Conservation (phyloP, 2,797 vertebrate genomes). For the Notolabrus celidotus region DNA sequence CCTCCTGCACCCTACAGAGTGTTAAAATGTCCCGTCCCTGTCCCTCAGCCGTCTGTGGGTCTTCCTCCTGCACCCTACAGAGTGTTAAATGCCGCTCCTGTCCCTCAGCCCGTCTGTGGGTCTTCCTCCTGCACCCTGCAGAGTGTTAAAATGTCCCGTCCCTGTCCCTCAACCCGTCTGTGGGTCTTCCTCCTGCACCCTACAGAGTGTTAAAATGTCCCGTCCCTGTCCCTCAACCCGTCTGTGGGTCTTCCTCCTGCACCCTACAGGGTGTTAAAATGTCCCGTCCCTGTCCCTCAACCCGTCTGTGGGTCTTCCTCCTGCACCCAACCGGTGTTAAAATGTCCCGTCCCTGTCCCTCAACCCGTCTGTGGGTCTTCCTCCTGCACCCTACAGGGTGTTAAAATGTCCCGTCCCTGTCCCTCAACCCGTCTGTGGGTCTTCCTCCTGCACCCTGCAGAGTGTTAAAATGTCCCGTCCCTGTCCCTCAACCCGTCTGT, state of each 20-base stretch:
- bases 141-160: background rate
- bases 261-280: background rate
- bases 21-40: background rate
- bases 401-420: background rate
- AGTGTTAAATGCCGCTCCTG: background rate
- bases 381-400: no score
- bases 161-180: background rate
- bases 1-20: no score
- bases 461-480: background rate
- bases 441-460: background rate
- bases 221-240: background rate
- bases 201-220: background rate
- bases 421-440: no score
- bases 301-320: no score
- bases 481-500: background rate
- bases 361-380: no score
- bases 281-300: background rate
- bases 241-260: no score
- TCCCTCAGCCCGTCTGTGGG: background rate
- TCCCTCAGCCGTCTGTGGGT: background rate
- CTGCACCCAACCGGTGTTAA: background rate
- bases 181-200: no score
- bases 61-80: no score
- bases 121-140: background rate
- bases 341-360: background rate